Base-by-base conservation (phyloP, 64 coral and sea anemone genomes). In the Stichodactyla mertensii region DNA sequence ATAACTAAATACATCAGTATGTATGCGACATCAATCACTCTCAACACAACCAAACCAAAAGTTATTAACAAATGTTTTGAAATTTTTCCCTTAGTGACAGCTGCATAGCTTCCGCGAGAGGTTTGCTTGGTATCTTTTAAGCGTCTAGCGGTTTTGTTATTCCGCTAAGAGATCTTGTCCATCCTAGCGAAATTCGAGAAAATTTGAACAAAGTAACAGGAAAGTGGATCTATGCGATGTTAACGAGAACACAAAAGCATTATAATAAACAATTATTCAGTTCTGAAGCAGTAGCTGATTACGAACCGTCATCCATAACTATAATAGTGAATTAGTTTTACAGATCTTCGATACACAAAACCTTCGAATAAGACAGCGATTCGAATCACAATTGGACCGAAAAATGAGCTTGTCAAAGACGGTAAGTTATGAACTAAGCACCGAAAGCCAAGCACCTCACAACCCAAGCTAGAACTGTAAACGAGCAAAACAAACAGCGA, bases 1-100 rank as follows among this genome's bases (percentile, higher is more conserved):
- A 97, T 89, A 92, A 84, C 94, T 92, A 89, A 92, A 89, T 92
- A 90, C 91, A 92, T 97, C 91, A 93, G 87, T 97, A 90, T 93
- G 85, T 88, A 93, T 88, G 89, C 89, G 83, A 90, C 89, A 90
- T 90, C 71, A 90, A 90, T 90, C 89, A 90, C 45, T 10, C 19
- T 51, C 55, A 66, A 74, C 9, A 74, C 27, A 74, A 74, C 69
- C 69, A 74, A 74, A n/a, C 22, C 24, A 66, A 74, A 11, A 12
- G 22, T 66, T 27, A 74, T 74, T 11, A 74, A 11, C n/a, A 28
- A 10, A 23, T 45, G 36, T 45, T 8, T 74, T 31, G 22, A 31
- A 74, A 31, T 16, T 13, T 27, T 12, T 10, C 23, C 69, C 27
- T 31, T 23, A 10, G 22, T 27, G 69, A 31, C 69, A 74, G 69